Conservation (phyloP, 2,797 vertebrate species). For the Simalia tracyae region DNA sequence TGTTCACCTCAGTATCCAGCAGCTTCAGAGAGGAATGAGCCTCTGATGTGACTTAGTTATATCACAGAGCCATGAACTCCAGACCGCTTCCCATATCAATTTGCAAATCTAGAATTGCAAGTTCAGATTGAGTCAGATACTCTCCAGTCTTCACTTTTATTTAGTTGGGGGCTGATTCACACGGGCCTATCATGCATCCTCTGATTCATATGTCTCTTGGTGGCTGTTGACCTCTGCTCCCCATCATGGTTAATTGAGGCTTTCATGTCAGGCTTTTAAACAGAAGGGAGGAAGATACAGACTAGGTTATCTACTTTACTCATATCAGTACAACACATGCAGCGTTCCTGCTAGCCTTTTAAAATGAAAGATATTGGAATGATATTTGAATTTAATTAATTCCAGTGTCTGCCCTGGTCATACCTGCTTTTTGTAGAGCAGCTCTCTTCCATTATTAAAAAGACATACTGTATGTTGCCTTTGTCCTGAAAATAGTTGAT, state of each 20-base stretch:
- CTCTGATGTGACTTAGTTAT: not conserved
- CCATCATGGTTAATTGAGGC: not conserved
- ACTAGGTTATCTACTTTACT: not conserved
- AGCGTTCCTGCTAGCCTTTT: not conserved
- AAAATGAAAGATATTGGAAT: not conserved
- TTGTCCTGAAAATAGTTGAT: not conserved
- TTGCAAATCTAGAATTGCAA: not conserved
- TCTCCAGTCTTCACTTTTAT: not conserved
- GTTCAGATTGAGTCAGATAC: not conserved
- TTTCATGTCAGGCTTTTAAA: not conserved
- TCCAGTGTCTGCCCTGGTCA: not conserved
- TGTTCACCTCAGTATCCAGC: not conserved
- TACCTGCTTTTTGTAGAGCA: not conserved
- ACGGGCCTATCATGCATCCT: not conserved
- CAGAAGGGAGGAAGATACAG: not conserved
- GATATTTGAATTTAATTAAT: not conserved
- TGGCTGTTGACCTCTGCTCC: not conserved
- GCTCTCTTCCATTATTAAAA: no score
- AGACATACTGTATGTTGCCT: no score
- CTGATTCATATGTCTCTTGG: not conserved
- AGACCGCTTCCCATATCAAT: not conserved
- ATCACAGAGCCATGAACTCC: not conserved
- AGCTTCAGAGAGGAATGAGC: not conserved
- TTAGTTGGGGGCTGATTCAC: not conserved
- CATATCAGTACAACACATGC: not conserved